Percentiles rank a stretch among this genome's conserved stretches.
Evolutionary conservation across 2,888 invertebrate species (phyloP).

Genomic region (Caprella mutica): DNA sequence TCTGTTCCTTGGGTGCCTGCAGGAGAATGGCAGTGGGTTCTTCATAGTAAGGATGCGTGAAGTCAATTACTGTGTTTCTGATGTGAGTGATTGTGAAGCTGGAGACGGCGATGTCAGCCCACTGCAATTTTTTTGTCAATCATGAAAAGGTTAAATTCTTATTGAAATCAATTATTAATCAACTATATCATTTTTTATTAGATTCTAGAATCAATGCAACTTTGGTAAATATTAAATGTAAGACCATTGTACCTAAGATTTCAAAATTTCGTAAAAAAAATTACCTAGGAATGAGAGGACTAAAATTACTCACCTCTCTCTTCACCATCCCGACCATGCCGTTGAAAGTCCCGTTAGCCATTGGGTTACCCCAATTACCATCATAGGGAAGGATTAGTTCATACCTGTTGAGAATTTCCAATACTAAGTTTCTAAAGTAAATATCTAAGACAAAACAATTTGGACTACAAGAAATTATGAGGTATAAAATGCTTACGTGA

Average conservation of each 20-base stretch:
- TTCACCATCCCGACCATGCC: conserved; percentile 33
- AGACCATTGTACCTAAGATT: too few species aligned
- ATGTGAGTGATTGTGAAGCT: conserved; percentile 31
- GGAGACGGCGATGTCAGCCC: conserved; percentile 25
- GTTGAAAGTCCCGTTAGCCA: conserved; percentile 24
- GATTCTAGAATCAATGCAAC: too few species aligned
- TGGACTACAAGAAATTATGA: too few species aligned
- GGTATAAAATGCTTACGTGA: conserved; percentile 25
- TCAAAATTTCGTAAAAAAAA: neutral
- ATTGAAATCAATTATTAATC: too few species aligned
- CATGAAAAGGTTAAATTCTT: too few species aligned
- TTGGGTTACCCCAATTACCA: conserved; percentile 24
- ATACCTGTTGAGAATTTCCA: conserved; percentile 14
- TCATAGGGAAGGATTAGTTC: conserved; percentile 21
- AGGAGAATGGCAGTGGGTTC: conserved; percentile 32
- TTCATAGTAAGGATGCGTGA: conserved; percentile 26
- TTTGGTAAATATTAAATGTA: too few species aligned
- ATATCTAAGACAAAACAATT: too few species aligned
- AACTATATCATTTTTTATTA: too few species aligned
- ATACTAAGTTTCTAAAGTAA: too few species aligned
- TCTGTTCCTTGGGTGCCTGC: conserved; percentile 20
- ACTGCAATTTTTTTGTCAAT: too few species aligned
- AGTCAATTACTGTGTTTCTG: conserved; percentile 29
- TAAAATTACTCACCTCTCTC: conserved; percentile 17
- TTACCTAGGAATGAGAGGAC: neutral